Evolutionary conservation across 2,797 vertebrate genomes (phyloP), one percentile per base, ranked within the genome.

Genomic region (Apogon hyalosoma): DNA sequence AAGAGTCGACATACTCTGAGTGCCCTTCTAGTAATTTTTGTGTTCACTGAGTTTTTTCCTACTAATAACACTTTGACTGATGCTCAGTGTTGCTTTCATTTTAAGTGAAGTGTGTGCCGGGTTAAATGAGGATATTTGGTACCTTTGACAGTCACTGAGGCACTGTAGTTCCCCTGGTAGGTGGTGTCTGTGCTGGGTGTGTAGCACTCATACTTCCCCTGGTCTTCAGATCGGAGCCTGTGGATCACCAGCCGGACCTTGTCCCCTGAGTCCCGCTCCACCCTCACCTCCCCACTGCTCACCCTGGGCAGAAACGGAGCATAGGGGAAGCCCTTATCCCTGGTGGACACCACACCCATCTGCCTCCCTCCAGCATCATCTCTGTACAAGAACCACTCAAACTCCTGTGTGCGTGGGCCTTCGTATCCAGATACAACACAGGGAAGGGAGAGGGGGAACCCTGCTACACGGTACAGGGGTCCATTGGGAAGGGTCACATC

Each of bases 201-300:
- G 89, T 96, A 96, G 84, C 96, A 97, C 70, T 97, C 96, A 0
- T 95, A 97, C 8, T 90, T 77, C 0, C 96, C 96, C 42, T 94
- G 93, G 16, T 97, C 96, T 11, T 96, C 95, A 3, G 84, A 21
- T 1, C 91, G 92, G 7, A 97, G 90, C 47, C 89, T 93, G 79
- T 93, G 91, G 15, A 97, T 86, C 63, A 91, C 85, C 61, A 97
- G 92, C 10, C 93, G 79, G 42, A 91, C 93, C 0, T 85, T 90
- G 11, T 96, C 95, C 0, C 91, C 95, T 0, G 91, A 92, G 64
- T 96, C 88, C 12, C 96, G 93, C 80, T 95, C 94, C 51, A 97
- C 87, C 51, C 92, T 93, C 59, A 97, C 88, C 56, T 97, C 95
- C 0, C 95, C 95, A 0, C 85, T 90, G 1, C 66, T 87, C 68